Evolutionary conservation across 2,113 vertebrate genomes (phyloP), one percentile per base, ranked within the genome.

Genomic region (Scomber scombrus): DNA sequence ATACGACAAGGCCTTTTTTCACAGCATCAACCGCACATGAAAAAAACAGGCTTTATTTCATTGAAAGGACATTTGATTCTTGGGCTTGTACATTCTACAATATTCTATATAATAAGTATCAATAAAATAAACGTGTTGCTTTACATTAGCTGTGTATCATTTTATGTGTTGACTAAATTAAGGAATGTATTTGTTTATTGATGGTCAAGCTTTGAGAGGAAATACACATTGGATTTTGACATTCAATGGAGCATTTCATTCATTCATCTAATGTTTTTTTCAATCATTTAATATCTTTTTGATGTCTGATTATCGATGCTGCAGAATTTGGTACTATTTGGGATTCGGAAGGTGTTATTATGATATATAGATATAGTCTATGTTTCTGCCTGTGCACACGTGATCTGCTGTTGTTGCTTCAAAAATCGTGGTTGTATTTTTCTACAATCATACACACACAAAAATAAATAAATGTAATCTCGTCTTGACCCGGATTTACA

Each of bases 401-500:
- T 70, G 58, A 14, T 21, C 9, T 57, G 54, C 31, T 49, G 52
- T 71, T 40, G 34, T 40, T 71, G 46, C 40, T 29, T 34, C 45
- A 10, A 40, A 40, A 40, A 40, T 40, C 34, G 34, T 34, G 6
- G 62, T 13, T 34, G 5, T 55, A 40, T 83, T 73, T 58, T 58
- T 70, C 1, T 26, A 12, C 18, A 54, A 15, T 19, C 13, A 58
- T 3, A 26, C 23, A 26, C 23, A 26, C 23, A 26, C 2, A 47
- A 23, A 81, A 78, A 51, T 49, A 56, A 77, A 2, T 0, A 40
- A 18, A 65, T 57, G 18, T 18, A 73, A 70, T 55, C 26, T 67
- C 11, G 21, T 29, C 54, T 74, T 60, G 76, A 78, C 29, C 66
- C 66, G 45, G 19, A 81, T 68, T 71, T 69, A 21, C 21, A 50